Percentiles rank a stretch among this genome's conserved stretches.
Conservation (phyloP, 1,140 invertebrate genomes). For the Nephila pilipes region DNA sequence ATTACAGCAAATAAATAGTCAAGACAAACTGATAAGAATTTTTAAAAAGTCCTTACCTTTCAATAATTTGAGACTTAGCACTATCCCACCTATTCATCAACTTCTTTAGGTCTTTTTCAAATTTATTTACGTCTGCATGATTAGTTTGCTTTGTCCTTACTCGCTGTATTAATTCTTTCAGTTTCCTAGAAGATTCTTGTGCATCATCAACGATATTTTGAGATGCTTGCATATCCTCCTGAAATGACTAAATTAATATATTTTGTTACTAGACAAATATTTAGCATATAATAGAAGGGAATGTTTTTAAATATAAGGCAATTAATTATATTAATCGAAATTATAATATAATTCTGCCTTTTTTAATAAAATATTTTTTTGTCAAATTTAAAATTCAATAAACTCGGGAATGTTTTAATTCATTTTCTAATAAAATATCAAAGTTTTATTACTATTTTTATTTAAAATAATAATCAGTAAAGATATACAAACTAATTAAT, state of each 20-base stretch:
- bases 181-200: conserved; percentile 92
- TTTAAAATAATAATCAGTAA: not conserved
- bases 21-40: too few species aligned
- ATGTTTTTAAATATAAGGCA: not conserved
- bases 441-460: not conserved
- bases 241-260: conserved; percentile 81
- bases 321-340: not conserved
- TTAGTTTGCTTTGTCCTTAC: conserved; percentile 86
- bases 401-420: not conserved
- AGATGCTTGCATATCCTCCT: conserved; percentile 89
- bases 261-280: not conserved
- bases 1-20: too few species aligned
- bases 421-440: not conserved
- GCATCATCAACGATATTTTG: conserved; percentile 93
- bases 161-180: conserved; percentile 91
- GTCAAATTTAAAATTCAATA: too few species aligned
- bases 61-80: conserved; percentile 93
- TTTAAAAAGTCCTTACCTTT: conserved; percentile 85
- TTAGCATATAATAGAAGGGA: not conserved
- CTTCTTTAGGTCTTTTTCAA: conserved; percentile 94
- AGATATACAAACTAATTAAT: too few species aligned
- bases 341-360: not conserved
- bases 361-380: not conserved
- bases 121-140: conserved; percentile 91
- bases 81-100: conserved; percentile 94